phyloP scores from a whole-genome alignment of 1,140 invertebrate genomes.

The Amyelois transitella region DNA sequence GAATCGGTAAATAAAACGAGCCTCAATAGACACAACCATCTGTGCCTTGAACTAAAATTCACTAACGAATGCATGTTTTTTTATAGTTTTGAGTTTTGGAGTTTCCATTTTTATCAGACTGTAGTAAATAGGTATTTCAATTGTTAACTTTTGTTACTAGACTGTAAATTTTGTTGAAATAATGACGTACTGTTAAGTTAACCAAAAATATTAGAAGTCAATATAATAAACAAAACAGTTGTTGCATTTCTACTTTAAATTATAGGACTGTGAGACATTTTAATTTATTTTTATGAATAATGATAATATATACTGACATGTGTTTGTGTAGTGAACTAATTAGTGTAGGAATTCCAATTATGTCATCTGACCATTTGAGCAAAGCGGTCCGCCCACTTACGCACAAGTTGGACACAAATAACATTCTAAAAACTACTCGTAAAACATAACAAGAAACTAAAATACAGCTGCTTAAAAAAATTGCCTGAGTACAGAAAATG shows the following conservation, averaged over 20 bases:
- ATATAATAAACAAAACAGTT: no score
- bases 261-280: no score
- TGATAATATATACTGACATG: conserved; percentile 4
- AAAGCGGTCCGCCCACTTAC: not conserved
- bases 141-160: no score
- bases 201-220: no score
- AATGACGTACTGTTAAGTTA: no score
- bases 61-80: not conserved
- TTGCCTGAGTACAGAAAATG: no score
- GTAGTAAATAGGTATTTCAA: no score
- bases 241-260: no score
- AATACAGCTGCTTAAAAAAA: no score
- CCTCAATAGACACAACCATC: conserved; percentile 3
- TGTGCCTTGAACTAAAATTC: not conserved
- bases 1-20: conserved; percentile 53
- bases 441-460: no score
- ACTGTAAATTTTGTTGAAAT: no score
- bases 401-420: not conserved
- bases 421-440: not conserved
- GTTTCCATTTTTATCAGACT: not conserved
- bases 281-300: conserved; percentile 8
- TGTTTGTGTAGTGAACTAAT: conserved; percentile 6
- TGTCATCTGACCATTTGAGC: not conserved
- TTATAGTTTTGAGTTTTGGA: not conserved
- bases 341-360: not conserved